Evolutionary conservation across 2,113 vertebrate genomes (phyloP), one percentile per base, ranked within the genome.

Genomic region (Sorex fumeus): DNA sequence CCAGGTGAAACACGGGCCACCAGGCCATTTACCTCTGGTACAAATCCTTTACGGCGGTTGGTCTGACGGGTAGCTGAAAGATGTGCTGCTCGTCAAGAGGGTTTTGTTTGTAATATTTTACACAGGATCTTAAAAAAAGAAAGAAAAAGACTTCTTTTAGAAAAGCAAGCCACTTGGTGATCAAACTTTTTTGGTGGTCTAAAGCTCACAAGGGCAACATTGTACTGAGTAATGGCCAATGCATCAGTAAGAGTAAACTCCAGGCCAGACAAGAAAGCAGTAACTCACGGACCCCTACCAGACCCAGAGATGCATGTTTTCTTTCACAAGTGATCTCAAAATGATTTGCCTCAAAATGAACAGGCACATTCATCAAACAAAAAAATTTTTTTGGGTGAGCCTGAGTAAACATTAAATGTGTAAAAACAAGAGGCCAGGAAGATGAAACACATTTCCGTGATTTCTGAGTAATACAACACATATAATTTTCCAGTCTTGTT

Each of bases 91-190:
- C 99, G 88, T 99, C 97, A 74, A 99, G 98, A 77, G 98, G 98
- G 74, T 98, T 98, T 64, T 98, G 98, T 95, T 98, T 99, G 91
- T 99, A 99, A 93, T 99, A 99, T 78, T 98, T 98, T 96, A 99
- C 97, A 97, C 99, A 99, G 12, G 98, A 98, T 93, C 99, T 99
- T 60, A 19, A 85, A 67, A 86, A 78, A n/a, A 57, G 27, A 28
- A 89, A n/a, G 28, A 93, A 36, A 4, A 5, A 30, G 64, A 32
- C n/a, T 25, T 70, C 67, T 86, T 82, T 80, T 57, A 23, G 50
- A 67, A 76, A 66, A 90, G 75, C 80, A 64, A 62, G 53, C 3
- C 28, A 18, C 43, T 43, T 74, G 53, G 40, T 82, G 23, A 91
- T 28, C 88, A 74, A 90, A n/a, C 2, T 47, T 90, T 91, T 76